Evolutionary conservation across 2,113 vertebrate species (phyloP).

Genomic region (Lepus americanus): DNA sequence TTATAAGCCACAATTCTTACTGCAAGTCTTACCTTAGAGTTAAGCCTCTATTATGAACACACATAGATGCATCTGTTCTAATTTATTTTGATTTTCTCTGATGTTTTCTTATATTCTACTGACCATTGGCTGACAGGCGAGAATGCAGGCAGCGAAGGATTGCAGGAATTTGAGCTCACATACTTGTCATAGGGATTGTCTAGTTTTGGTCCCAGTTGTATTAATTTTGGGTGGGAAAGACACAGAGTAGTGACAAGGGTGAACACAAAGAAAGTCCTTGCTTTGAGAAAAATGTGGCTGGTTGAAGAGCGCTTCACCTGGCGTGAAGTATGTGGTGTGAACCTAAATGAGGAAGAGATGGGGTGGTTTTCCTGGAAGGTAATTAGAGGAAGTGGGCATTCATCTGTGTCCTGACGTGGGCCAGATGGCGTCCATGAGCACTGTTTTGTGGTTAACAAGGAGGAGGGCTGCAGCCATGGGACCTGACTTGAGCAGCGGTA

Average conservation of each 20-base stretch:
- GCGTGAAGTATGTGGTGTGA: neutral
- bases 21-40: neutral
- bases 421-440: neutral
- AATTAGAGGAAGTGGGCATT: conserved; percentile 44
- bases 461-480: conserved; percentile 36
- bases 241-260: neutral
- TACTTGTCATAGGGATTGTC: neutral
- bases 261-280: neutral
- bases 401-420: conserved; percentile 43
- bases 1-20: neutral
- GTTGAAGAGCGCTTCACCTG: neutral
- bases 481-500: neutral
- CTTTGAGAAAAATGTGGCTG: neutral
- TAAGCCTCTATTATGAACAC: neutral
- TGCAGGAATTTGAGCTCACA: neutral
- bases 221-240: neutral
- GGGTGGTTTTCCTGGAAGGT: neutral
- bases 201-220: neutral
- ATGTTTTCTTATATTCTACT: neutral
- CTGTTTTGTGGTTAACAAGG: conserved; percentile 58
- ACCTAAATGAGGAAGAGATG: neutral
- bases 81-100: neutral
- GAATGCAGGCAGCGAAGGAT: neutral
- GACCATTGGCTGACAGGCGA: neutral
- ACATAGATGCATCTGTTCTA: neutral